Percentiles rank a stretch among this genome's conserved stretches.
phyloP scores from a whole-genome alignment of 1,140 invertebrate species.

The Pogonomyrmex californicus region DNA sequence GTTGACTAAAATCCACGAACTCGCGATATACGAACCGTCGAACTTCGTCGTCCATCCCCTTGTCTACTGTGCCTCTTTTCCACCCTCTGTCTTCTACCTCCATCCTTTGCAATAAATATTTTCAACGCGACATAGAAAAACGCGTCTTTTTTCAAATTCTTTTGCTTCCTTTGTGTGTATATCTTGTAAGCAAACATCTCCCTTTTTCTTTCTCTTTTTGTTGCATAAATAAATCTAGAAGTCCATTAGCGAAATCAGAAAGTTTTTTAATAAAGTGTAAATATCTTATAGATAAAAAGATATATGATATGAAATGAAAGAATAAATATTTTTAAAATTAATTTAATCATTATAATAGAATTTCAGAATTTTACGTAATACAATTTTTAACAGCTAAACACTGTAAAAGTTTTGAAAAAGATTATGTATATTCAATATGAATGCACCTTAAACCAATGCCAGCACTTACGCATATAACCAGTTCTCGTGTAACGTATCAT shows the following conservation, averaged over 20 bases:
- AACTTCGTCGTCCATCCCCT: constrained; percentile 80
- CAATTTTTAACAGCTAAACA: neutral
- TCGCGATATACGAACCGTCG: constrained; percentile 84
- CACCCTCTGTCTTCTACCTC: constrained; percentile 54
- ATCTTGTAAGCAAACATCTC: neutral
- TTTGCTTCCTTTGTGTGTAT: neutral
- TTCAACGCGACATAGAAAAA: neutral
- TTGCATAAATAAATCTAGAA: neutral
- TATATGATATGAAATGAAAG: neutral
- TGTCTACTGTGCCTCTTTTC: neutral
- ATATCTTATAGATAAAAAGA: neutral
- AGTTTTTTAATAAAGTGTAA: neutral
- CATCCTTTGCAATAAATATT: constrained; percentile 34
- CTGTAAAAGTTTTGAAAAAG: neutral
- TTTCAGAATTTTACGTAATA: neutral
- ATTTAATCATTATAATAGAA: neutral
- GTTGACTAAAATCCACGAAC: constrained; percentile 87
- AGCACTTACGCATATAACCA: constrained; percentile 64
- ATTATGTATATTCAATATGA: constrained; percentile 48
- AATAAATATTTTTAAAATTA: neutral
- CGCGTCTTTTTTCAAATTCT: neutral
- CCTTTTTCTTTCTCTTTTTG: too few species aligned
- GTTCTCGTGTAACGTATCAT: constrained; percentile 66
- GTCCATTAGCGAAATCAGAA: neutral
- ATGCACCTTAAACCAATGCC: constrained; percentile 63